phyloP scores from a whole-genome alignment of 37 sponge, comb jelly and placozoan species.

The Amphimedon queenslandica region DNA sequence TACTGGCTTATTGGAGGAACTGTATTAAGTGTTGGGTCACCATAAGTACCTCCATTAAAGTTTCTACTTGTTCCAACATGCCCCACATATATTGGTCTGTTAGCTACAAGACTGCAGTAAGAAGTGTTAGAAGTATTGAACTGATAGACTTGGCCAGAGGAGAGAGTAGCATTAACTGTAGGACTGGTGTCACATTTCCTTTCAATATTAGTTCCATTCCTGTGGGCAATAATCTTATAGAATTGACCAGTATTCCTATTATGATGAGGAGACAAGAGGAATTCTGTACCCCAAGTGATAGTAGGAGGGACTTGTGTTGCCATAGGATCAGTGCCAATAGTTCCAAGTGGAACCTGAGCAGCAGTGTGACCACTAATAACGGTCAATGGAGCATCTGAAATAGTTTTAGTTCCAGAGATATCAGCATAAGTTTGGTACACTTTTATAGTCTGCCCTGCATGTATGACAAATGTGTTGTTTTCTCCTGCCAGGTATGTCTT shows the following conservation, averaged over 20 bases:
- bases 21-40: background rate
- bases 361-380: background rate
- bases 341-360: background rate
- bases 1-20: background rate
- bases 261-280: background rate
- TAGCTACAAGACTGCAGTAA: background rate
- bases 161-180: background rate
- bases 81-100: background rate
- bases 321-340: background rate
- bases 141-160: background rate
- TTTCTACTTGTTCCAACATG: background rate
- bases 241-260: background rate
- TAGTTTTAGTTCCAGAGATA: background rate
- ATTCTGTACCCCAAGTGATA: background rate
- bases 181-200: background rate
- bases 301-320: slow-evolving; percentile 1
- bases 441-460: background rate
- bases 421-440: background rate
- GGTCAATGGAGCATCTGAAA: background rate
- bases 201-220: background rate
- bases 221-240: background rate
- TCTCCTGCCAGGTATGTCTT: background rate
- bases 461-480: background rate
- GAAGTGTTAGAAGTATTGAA: background rate
- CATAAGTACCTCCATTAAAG: background rate